Conservation (phyloP, 1,140 invertebrate species). For the Halictus rubicundus region DNA sequence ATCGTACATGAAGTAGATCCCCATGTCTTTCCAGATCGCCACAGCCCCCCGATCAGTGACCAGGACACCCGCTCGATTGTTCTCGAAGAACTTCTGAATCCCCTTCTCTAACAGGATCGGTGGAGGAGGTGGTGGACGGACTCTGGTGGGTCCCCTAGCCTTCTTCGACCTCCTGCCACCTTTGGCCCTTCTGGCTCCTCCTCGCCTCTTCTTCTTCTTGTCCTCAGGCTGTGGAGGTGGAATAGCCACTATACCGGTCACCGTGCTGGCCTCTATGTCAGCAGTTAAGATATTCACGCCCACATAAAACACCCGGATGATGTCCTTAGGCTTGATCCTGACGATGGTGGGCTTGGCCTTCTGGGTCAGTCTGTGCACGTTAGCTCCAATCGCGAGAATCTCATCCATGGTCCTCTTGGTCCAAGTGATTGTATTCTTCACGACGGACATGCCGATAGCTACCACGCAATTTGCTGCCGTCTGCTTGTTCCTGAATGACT, state of each 20-base stretch:
- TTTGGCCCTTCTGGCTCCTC: conserved; percentile 36
- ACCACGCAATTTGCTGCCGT: conserved; percentile 72
- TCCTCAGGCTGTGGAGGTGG: conserved; percentile 60
- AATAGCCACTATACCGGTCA: conserved; percentile 63
- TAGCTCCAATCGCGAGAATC: conserved; percentile 66
- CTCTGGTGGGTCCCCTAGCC: conserved; percentile 36
- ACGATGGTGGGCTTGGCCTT: conserved; percentile 45
- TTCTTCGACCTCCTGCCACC: conserved; percentile 46
- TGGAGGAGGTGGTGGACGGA: conserved; percentile 50
- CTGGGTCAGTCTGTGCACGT: conserved; percentile 63
- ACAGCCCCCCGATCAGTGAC: conserved; percentile 59
- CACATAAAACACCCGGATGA: conserved; percentile 69
- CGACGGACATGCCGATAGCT: conserved; percentile 69
- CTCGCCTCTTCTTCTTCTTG: conserved; percentile 54
- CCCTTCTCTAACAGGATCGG: conserved; percentile 69
- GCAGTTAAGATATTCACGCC: conserved; percentile 70
- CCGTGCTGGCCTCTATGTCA: conserved; percentile 66
- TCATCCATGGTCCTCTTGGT: conserved; percentile 75
- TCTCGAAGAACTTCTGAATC: conserved; percentile 67
- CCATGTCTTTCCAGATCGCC: conserved; percentile 73
- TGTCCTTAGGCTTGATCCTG: conserved; percentile 65
- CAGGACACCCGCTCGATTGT: conserved; percentile 71
- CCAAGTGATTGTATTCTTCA: conserved; percentile 74
- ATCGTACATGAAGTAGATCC: conserved; percentile 74
- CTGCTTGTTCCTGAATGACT: conserved; percentile 64